Conservation (phyloP, 2,888 invertebrate genomes). For the Agapetus fuscipes region DNA sequence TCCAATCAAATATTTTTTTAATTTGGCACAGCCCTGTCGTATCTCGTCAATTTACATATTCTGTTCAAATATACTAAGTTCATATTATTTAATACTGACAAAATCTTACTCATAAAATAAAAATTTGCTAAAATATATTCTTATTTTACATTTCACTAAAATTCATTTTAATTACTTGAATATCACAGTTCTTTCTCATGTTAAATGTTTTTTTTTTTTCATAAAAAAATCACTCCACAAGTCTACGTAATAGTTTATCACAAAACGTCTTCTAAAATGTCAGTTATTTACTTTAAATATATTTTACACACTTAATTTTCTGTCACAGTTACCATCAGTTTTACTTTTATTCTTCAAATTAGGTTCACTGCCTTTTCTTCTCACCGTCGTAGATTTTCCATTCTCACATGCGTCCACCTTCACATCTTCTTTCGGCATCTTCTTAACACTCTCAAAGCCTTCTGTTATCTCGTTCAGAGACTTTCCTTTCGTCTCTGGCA, state of each 20-base stretch:
- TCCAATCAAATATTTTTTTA: too few species aligned
- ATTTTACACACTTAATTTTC: slow-evolving; percentile 14
- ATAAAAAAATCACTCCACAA: too few species aligned
- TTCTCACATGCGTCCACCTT: background rate
- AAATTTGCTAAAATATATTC: too few species aligned
- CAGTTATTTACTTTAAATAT: background rate
- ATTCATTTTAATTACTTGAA: too few species aligned
- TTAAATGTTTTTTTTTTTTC: background rate
- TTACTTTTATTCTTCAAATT: slow-evolving; percentile 1
- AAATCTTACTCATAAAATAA: too few species aligned
- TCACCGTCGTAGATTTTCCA: background rate
- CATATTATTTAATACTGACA: too few species aligned
- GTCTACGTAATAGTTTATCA: too few species aligned
- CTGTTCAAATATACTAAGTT: too few species aligned
- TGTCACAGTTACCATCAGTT: slow-evolving; percentile 1
- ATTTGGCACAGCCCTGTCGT: too few species aligned
- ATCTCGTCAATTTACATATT: too few species aligned
- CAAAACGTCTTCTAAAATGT: too few species aligned
- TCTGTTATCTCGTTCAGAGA: slow-evolving; percentile 58
- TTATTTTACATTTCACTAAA: too few species aligned
- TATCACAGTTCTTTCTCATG: background rate
- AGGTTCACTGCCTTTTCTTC: slow-evolving; percentile 12
- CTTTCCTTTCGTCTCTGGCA: slow-evolving; percentile 63
- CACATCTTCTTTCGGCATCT: slow-evolving; percentile 31
- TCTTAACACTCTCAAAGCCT: slow-evolving; percentile 42